Conservation (phyloP, 2,797 vertebrate genomes). For the Meda fulgida region DNA sequence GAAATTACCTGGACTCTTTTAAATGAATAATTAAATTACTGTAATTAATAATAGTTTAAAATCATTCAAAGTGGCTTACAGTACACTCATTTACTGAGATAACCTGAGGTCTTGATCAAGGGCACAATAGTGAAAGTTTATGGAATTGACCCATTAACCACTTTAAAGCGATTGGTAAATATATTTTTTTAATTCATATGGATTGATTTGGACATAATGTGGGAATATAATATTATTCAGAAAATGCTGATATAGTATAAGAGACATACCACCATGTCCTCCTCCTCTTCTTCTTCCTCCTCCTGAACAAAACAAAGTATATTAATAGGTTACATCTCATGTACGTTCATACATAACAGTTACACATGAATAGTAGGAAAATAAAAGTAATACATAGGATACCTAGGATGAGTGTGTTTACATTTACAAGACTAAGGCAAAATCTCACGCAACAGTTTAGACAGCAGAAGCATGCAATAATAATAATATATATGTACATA, state of each 20-base stretch:
- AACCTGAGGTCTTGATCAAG: background rate
- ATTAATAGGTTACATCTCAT: background rate
- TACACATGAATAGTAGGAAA: too few species aligned
- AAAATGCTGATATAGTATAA: background rate
- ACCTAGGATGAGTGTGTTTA: background rate
- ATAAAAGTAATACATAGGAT: background rate
- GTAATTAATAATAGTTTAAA: background rate
- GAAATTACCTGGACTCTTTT: background rate
- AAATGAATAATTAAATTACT: background rate
- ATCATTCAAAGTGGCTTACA: background rate
- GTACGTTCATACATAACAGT: too few species aligned
- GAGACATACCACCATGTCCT: conserved; percentile 79
- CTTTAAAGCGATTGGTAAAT: background rate
- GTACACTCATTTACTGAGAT: too few species aligned
- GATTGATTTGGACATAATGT: background rate
- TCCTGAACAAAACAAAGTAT: conserved; percentile 59
- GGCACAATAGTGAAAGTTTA: background rate
- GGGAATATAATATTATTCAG: background rate
- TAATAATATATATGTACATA: background rate
- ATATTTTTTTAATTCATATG: background rate
- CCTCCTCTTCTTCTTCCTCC: conserved; percentile 76
- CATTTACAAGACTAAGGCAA: background rate
- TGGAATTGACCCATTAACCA: background rate
- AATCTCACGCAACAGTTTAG: background rate
- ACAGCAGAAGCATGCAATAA: background rate